phyloP scores from a whole-genome alignment of 2,113 vertebrate species.

The Donacobius atricapilla region DNA sequence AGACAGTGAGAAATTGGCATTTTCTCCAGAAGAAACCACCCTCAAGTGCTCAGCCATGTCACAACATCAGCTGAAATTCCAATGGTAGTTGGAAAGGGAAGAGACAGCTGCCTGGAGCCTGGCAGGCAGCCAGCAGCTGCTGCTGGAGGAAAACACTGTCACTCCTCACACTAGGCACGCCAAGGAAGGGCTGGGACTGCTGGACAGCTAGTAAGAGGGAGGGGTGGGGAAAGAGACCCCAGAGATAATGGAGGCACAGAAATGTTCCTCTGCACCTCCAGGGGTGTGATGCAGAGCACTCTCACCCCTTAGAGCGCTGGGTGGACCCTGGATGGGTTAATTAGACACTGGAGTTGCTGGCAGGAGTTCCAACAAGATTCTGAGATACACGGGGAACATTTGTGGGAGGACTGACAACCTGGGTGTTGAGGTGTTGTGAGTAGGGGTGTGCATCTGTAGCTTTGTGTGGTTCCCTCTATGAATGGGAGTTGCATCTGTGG shows the following conservation, averaged over 20 bases:
- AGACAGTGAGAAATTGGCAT: conserved; percentile 15
- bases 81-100: background rate
- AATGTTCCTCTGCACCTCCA: background rate
- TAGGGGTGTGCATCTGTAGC: background rate
- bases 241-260: background rate
- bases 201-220: background rate
- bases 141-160: background rate
- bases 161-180: background rate
- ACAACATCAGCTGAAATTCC: conserved; percentile 2
- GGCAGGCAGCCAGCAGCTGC: background rate
- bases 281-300: background rate
- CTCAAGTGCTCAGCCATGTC: background rate
- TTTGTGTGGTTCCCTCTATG: background rate
- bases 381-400: rapidly evolving
- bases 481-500: background rate
- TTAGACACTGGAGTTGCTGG: background rate
- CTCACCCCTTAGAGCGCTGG: rapidly evolving
- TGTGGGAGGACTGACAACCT: background rate
- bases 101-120: background rate
- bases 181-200: background rate
- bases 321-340: background rate
- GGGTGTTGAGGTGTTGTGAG: rapidly evolving
- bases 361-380: background rate
- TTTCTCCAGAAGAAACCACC: conserved; percentile 29
- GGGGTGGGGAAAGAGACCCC: background rate